phyloP scores from a whole-genome alignment of 1,140 invertebrate genomes.

The Phenacoccus solenopsis region DNA sequence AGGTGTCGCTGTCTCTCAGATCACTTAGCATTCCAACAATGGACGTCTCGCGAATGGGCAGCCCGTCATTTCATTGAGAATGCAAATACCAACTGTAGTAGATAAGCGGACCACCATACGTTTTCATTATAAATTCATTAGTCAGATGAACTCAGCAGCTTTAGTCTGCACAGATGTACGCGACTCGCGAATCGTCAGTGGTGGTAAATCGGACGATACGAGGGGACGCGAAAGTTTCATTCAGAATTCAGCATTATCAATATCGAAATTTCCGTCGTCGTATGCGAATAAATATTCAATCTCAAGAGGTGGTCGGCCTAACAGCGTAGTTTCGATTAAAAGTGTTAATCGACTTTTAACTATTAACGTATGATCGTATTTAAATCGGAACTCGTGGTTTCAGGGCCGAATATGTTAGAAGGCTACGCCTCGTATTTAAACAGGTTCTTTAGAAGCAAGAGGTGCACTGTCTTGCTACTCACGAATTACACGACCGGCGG shows the following conservation, averaged over 20 bases:
- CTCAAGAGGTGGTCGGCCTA: not conserved
- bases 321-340: conserved; percentile 10
- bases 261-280: not conserved
- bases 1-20: too few species aligned
- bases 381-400: conserved; percentile 13
- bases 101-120: not conserved
- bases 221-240: not conserved
- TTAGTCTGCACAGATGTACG: not conserved
- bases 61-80: not conserved
- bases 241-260: not conserved
- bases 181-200: not conserved
- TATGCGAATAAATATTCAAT: not conserved
- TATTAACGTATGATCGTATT: conserved; percentile 13
- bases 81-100: not conserved
- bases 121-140: conserved; percentile 4
- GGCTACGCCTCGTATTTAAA: conserved; percentile 11
- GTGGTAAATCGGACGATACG: not conserved
- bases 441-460: conserved; percentile 8
- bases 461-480: conserved; percentile 11
- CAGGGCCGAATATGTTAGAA: conserved; percentile 7
- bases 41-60: not conserved
- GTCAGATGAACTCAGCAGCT: not conserved
- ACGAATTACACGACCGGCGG: not conserved
- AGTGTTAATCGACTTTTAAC: conserved; percentile 16
- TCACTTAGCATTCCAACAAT: not conserved